Conservation (phyloP, 2,888 invertebrate species). For the Lucinisca nassula region DNA sequence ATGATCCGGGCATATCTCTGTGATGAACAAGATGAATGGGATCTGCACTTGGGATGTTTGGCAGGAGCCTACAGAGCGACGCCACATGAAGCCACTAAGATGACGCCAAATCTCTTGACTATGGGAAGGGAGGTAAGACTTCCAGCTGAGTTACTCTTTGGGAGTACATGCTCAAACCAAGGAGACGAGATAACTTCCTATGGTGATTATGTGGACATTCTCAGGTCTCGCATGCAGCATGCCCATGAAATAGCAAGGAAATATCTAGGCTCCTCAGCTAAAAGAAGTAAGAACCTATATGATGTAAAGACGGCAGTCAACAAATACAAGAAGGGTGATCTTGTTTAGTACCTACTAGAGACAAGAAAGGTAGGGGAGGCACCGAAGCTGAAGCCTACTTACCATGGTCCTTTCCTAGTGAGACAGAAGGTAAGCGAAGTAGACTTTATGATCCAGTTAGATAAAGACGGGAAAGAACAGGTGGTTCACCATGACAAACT, state of each 20-base stretch:
- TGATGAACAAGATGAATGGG: too few species aligned
- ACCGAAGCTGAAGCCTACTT: slow-evolving; percentile 37
- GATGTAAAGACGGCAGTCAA: slow-evolving; percentile 22
- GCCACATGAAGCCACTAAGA: too few species aligned
- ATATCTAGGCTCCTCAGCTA: slow-evolving; percentile 13
- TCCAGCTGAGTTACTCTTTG: too few species aligned
- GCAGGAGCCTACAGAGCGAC: too few species aligned
- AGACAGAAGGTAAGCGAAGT: slow-evolving; percentile 13
- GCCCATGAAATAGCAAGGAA: slow-evolving; percentile 18
- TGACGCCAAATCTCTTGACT: too few species aligned
- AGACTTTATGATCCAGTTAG: slow-evolving; percentile 25
- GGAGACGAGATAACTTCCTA: neutral
- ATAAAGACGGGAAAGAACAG: neutral
- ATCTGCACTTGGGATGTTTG: too few species aligned
- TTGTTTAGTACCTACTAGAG: slow-evolving; percentile 43
- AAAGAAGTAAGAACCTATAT: slow-evolving; percentile 43
- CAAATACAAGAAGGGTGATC: slow-evolving; percentile 34
- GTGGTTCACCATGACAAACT: slow-evolving; percentile 48
- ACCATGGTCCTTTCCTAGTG: slow-evolving; percentile 45
- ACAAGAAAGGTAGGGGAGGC: slow-evolving; percentile 22
- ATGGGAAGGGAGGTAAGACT: too few species aligned
- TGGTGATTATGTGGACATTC: slow-evolving; percentile 17
- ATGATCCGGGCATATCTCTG: too few species aligned
- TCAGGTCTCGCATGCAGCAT: neutral
- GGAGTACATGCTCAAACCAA: too few species aligned